Evolutionary conservation across 2,113 vertebrate genomes (phyloP).

Genomic region (Sebastes fasciatus): DNA sequence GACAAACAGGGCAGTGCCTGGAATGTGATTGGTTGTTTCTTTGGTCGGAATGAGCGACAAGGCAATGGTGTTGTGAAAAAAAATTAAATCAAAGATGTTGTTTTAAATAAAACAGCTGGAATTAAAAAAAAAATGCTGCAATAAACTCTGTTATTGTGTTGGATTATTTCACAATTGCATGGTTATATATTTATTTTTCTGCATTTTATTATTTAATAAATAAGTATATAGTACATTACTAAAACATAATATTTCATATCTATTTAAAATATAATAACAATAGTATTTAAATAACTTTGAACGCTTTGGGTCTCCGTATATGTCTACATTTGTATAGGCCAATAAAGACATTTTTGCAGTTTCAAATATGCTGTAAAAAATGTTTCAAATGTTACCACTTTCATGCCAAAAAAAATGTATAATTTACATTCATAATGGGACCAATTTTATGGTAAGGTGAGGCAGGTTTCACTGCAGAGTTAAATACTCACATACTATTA

Average conservation of each 20-base stretch:
- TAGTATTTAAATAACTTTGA: neutral
- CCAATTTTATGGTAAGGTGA: neutral
- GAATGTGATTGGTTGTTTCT: neutral
- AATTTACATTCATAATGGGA: neutral
- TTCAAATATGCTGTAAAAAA: neutral
- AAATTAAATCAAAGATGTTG: neutral
- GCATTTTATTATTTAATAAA: neutral
- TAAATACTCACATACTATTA: neutral
- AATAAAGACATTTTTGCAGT: neutral
- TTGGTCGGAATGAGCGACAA: neutral
- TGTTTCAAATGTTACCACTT: neutral
- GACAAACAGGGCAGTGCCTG: neutral
- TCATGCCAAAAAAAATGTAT: neutral
- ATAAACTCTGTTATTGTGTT: neutral
- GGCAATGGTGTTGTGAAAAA: neutral
- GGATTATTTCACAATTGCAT: neutral
- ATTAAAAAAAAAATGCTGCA: neutral
- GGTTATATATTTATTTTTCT: neutral
- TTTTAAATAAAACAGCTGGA: neutral
- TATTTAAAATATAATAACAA: neutral
- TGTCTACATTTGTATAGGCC: neutral
- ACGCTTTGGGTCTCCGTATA: neutral
- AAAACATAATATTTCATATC: neutral
- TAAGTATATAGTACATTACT: neutral
- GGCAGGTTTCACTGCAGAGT: neutral